Conservation (phyloP, 2,888 invertebrate genomes). For the Spisula solida region DNA sequence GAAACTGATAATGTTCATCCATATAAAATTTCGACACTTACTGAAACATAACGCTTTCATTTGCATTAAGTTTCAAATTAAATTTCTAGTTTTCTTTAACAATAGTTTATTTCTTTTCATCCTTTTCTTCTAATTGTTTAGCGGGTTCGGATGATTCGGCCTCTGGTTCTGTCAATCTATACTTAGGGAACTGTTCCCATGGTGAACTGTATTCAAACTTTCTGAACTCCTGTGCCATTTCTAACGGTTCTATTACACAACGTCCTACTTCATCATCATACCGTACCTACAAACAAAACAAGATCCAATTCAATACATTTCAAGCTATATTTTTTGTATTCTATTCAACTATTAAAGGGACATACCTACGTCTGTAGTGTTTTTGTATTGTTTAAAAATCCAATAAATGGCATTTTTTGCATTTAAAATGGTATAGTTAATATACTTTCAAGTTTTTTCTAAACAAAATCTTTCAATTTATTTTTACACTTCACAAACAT, state of each 20-base stretch:
- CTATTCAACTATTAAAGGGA: too few species aligned
- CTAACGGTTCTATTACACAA: conserved; percentile 98
- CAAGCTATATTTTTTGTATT: too few species aligned
- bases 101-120: conserved; percentile 54
- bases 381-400: too few species aligned
- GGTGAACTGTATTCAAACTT: conserved; percentile 98
- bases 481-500: too few species aligned
- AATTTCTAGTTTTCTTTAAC: not conserved
- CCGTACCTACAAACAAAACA: conserved; percentile 90
- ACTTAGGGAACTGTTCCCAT: conserved; percentile 98
- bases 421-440: too few species aligned
- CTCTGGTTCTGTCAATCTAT: conserved; percentile 71
- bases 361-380: too few species aligned
- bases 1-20: not conserved
- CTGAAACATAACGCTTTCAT: not conserved
- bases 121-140: conserved; percentile 51
- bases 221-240: conserved; percentile 98
- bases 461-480: too few species aligned
- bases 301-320: too few species aligned
- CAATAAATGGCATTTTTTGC: too few species aligned
- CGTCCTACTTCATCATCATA: conserved; percentile 99
- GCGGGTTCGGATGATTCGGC: conserved; percentile 45
- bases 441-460: too few species aligned
- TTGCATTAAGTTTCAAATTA: too few species aligned
- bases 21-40: not conserved